These are phyloP conservation scores for Strix aluco DNA, from an alignment of 2,113 vertebrate species.

Conservation along the genomic window DNA sequence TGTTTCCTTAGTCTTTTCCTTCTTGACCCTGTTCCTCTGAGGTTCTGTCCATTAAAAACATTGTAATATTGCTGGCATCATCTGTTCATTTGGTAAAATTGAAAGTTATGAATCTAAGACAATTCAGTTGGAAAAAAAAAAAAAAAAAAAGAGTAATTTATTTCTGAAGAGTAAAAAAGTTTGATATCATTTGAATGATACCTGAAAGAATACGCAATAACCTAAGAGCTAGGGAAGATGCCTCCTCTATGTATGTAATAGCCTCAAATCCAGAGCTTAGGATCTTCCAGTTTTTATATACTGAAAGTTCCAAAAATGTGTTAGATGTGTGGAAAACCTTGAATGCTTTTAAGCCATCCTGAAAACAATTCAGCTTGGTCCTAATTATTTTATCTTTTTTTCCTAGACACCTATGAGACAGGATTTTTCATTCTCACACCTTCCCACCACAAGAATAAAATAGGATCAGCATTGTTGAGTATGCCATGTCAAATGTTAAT, in stretches of 20 bases:
- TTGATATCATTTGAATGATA: not conserved
- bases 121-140: not conserved
- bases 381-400: not conserved
- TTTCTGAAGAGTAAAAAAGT: not conserved
- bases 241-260: not conserved
- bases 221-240: not conserved
- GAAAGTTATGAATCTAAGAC: not conserved
- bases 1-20: not conserved
- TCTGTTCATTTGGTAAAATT: not conserved
- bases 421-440: not conserved
- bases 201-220: not conserved
- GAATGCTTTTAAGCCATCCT: not conserved
- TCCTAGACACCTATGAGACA: not conserved
- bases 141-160: not conserved
- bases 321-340: not conserved
- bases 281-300: not conserved
- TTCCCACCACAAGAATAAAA: not conserved
- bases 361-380: not conserved
- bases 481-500: not conserved
- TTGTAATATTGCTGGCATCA: not conserved
- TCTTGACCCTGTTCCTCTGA: not conserved
- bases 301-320: not conserved
- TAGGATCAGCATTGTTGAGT: not conserved
- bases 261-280: not conserved
- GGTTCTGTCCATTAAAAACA: not conserved